A percentile compares a stretch with the other conserved stretches of the same genome.
phyloP scores from a whole-genome alignment of 2,113 vertebrate genomes.

The Gobio gobio region DNA sequence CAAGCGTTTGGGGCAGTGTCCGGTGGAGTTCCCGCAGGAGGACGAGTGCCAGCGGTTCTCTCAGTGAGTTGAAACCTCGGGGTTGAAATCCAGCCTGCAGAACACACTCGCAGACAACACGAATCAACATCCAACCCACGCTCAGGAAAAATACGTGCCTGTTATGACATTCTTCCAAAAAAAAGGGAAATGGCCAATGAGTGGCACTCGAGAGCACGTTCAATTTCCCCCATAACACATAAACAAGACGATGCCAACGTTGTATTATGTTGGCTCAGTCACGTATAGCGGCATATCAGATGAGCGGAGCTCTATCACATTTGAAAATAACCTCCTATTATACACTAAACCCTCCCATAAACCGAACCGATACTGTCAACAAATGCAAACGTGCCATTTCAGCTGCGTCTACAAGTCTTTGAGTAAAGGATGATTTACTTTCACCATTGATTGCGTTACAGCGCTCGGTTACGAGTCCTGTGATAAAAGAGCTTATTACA shows the following conservation, averaged over 20 bases:
- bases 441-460: too few relatives aligned
- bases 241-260: too few relatives aligned
- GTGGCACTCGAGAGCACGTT: too few relatives aligned
- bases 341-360: not conserved
- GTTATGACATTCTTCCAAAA: not conserved
- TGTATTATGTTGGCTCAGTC: too few relatives aligned
- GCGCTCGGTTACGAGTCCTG: too few relatives aligned
- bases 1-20: constrained; percentile 40
- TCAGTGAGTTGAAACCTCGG: constrained; percentile 20
- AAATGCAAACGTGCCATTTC: not conserved
- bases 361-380: not conserved
- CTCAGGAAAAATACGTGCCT: not conserved
- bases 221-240: too few relatives aligned
- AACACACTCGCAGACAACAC: not conserved
- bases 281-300: not conserved
- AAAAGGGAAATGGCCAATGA: too few relatives aligned
- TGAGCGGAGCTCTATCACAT: not conserved
- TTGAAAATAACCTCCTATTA: not conserved
- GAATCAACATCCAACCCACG: not conserved
- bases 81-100: not conserved
- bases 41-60: constrained; percentile 15
- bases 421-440: too few relatives aligned
- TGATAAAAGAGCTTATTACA: too few relatives aligned
- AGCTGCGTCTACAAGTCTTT: too few relatives aligned
- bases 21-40: constrained; percentile 4